Conservation (phyloP, 2,888 invertebrate genomes). For the Lasioglossum figueresi region DNA sequence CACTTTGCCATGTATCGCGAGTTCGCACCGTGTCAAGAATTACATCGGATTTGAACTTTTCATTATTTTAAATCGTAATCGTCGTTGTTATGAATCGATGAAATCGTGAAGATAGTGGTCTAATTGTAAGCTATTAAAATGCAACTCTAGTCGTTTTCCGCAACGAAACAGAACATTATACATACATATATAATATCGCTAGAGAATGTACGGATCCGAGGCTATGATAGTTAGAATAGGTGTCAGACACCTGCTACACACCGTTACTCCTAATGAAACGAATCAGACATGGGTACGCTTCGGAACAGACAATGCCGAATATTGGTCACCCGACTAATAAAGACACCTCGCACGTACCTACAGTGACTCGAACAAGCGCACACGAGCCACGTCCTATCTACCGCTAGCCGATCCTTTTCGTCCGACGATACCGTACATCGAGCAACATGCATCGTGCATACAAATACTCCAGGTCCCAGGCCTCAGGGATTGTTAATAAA, state of each 20-base stretch:
- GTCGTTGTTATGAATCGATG: too few relatives aligned
- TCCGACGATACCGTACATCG: slow-evolving; percentile 66
- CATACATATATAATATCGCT: neutral
- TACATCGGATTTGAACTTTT: too few relatives aligned
- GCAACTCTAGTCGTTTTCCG: neutral
- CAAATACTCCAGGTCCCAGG: slow-evolving; percentile 43
- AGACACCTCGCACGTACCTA: slow-evolving; percentile 58
- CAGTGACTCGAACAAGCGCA: slow-evolving; percentile 30
- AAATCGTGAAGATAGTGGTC: too few relatives aligned
- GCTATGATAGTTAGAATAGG: neutral
- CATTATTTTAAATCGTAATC: neutral
- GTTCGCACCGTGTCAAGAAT: too few relatives aligned
- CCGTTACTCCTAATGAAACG: slow-evolving; percentile 40
- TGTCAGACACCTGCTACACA: slow-evolving; percentile 10
- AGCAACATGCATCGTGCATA: slow-evolving; percentile 59
- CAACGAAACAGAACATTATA: neutral
- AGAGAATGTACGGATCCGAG: neutral
- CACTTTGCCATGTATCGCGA: too few relatives aligned
- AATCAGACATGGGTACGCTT: slow-evolving; percentile 24
- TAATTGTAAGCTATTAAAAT: neutral
- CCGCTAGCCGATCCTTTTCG: slow-evolving; percentile 73
- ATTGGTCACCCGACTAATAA: slow-evolving; percentile 54
- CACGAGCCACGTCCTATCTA: slow-evolving; percentile 62
- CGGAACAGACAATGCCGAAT: slow-evolving; percentile 42
- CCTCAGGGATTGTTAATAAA: slow-evolving; percentile 36